Percentiles rank a stretch among this genome's conserved stretches.
Conservation (phyloP, 2,113 vertebrate species). For the Cromileptes altivelis region DNA sequence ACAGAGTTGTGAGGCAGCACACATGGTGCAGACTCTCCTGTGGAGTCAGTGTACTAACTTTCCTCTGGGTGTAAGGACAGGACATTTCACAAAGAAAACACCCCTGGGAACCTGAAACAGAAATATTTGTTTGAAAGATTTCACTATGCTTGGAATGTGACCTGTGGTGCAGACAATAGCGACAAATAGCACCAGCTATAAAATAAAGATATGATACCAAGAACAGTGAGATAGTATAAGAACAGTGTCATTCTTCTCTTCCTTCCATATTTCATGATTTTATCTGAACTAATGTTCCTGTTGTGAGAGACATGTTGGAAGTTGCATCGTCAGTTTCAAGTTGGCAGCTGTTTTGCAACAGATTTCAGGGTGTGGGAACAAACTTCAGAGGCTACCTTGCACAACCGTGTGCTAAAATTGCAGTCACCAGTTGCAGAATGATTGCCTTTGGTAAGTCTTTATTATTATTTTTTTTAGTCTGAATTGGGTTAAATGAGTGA, state of each 20-base stretch:
- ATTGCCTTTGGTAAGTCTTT: not conserved
- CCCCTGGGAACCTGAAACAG: conserved; percentile 9
- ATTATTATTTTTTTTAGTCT: not conserved
- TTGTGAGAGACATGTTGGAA: not conserved
- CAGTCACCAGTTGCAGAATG: conserved; percentile 29
- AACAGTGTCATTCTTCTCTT: not conserved
- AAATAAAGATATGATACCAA: not conserved
- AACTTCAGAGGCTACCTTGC: conserved; percentile 32
- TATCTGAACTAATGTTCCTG: not conserved
- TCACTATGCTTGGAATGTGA: conserved; percentile 6
- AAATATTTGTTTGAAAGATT: not conserved
- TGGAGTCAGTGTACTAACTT: not conserved
- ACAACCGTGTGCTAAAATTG: conserved; percentile 33
- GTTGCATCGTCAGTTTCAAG: conserved; percentile 19
- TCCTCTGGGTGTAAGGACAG: not conserved
- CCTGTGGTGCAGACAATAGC: not conserved
- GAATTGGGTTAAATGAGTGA: not conserved
- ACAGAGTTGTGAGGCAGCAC: not conserved
- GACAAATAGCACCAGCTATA: not conserved
- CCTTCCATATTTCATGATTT: not conserved
- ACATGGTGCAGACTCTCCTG: conserved; percentile 22
- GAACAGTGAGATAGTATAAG: not conserved
- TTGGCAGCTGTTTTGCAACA: conserved; percentile 35
- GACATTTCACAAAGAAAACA: conserved; percentile 36
- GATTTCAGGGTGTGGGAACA: conserved; percentile 61